Evolutionary conservation across 2,888 invertebrate species (phyloP), one percentile per base, ranked within the genome.

Genomic region (Teleiodes luculella): DNA sequence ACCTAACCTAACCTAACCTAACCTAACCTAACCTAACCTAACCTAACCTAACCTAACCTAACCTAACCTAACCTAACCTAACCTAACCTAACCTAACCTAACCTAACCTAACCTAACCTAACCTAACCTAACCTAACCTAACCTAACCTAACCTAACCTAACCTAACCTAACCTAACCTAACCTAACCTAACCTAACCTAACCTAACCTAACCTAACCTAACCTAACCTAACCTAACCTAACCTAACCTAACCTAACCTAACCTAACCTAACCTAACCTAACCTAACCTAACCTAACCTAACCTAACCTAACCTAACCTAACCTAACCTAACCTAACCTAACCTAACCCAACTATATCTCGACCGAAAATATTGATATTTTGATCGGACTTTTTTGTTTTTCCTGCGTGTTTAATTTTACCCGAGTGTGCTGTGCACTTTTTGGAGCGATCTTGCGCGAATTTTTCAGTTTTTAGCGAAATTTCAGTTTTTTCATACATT

Each of bases 11-110:
- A 56, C 56, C 56, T 56, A 56, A 56, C 56, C 56, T 56, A 56
- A 56, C 56, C 56, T 56, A 57, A 57, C 56, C 56, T 56, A 56
- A 56, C 56, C 56, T 56, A 56, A 56, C 56, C 56, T 56, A 56
- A 56, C 56, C 56, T 56, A 56, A 57, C 57, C 57, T 57, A 57
- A 57, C 57, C 57, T 57, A 57, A 57, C 57, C 57, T 57, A 57
- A 57, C 57, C 57, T 57, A 57, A 57, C 57, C 54, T 57, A 57
- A 54, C 54, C 54, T 54, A 57, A 57, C 54, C 54, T 54, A 57
- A 57, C 54, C 54, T 54, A 57, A 57, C 54, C 57, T 54, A 57
- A 54, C 54, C 54, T 54, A 54, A 54, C 54, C 54, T 54, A 54
- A 57, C 54, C 57, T 57, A 54, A 54, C 54, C 54, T 57, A 57